Evolutionary conservation across 53 echinoderm and acorn worm genomes (phyloP).

Genomic region (Antedon mediterranea): DNA sequence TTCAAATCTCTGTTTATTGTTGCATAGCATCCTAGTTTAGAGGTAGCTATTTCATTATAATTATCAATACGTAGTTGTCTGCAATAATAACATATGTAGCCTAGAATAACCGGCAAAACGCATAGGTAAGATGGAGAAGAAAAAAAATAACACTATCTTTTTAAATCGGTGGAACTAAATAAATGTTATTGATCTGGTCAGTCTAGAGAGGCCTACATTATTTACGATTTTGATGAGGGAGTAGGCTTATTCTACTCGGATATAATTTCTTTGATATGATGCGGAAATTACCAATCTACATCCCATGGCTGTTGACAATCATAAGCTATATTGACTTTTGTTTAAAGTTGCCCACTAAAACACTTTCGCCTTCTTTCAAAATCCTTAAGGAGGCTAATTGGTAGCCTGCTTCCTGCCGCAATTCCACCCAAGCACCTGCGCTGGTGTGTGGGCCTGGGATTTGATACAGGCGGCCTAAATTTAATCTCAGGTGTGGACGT

Average conservation of each 20-base stretch:
- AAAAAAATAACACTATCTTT: no score
- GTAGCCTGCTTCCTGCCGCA: background rate
- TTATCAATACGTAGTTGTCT: no score
- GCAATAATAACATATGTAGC: no score
- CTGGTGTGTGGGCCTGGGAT: background rate
- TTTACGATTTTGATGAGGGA: no score
- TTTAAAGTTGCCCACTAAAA: background rate
- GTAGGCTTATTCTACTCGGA: background rate
- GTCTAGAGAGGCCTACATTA: no score
- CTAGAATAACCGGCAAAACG: no score
- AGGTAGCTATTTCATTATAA: no score
- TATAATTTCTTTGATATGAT: background rate
- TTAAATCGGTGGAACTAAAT: no score
- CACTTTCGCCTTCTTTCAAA: background rate
- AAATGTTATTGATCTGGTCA: no score
- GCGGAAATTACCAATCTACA: background rate
- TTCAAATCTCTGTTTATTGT: no score
- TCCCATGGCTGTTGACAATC: background rate
- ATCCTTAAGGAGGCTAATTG: background rate
- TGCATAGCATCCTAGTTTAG: no score
- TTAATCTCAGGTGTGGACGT: background rate
- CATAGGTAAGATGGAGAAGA: no score
- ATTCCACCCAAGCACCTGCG: background rate
- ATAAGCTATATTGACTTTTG: background rate
- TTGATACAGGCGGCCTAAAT: background rate